Conservation (phyloP, 2,113 vertebrate genomes). For the Rostratula benghalensis region DNA sequence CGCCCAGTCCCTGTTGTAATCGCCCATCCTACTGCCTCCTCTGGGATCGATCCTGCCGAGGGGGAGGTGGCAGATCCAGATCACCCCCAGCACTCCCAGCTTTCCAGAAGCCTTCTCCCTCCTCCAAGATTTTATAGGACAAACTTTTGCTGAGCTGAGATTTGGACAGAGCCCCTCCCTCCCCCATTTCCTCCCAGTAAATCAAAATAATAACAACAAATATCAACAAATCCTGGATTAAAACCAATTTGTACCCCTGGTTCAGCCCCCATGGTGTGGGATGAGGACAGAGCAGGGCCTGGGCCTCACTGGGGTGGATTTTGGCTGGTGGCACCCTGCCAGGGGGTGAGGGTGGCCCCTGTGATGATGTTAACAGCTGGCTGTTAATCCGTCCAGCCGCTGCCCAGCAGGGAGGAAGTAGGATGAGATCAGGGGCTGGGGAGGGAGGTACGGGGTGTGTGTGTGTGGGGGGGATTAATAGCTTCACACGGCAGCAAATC, state of each 20-base stretch:
- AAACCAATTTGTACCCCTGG: neutral
- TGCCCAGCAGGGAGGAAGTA: too few species aligned
- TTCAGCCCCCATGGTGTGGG: neutral
- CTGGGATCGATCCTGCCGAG: neutral
- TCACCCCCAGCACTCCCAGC: neutral
- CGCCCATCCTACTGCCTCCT: neutral
- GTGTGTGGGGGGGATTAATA: too few species aligned
- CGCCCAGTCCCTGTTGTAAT: too few species aligned
- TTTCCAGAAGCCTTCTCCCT: neutral
- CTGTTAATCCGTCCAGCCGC: too few species aligned
- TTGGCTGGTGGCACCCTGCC: too few species aligned
- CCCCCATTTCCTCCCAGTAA: neutral
- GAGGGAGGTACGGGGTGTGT: too few species aligned
- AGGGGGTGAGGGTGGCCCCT: too few species aligned
- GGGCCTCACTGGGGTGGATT: neutral
- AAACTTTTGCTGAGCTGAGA: neutral
- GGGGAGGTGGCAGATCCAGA: neutral
- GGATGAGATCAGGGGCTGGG: too few species aligned
- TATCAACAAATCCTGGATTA: rapidly evolving
- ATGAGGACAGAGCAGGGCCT: neutral
- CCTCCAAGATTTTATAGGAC: neutral
- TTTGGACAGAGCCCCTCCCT: neutral
- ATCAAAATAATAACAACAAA: neutral
- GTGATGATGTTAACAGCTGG: too few species aligned
- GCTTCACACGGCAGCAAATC: too few species aligned